phyloP scores from a whole-genome alignment of 2,797 vertebrate genomes.

The Aulostomus chinensis region DNA sequence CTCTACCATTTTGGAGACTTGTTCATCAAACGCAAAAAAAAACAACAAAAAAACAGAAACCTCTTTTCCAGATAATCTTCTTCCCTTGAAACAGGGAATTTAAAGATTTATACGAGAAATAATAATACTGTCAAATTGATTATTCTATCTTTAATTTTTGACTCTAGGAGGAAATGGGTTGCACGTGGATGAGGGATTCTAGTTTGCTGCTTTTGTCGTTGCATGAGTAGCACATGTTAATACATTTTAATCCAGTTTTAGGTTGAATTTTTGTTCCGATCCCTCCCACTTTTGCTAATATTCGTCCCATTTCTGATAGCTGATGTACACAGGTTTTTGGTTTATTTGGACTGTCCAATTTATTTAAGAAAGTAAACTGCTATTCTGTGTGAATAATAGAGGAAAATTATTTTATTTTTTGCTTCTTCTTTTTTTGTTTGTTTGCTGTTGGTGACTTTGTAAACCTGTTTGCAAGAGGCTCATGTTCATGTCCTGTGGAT shows the following conservation, averaged over 20 bases:
- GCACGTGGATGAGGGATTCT: slow-evolving; percentile 38
- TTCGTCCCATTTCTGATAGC: slow-evolving; percentile 60
- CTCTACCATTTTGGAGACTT: slow-evolving; percentile 54
- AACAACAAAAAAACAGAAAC: slow-evolving; percentile 7
- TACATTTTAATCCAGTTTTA: slow-evolving; percentile 63
- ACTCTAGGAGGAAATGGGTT: slow-evolving; percentile 43
- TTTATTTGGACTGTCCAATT: slow-evolving; percentile 60
- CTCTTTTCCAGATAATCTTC: slow-evolving; percentile 46
- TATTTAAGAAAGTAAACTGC: slow-evolving; percentile 71
- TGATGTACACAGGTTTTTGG: slow-evolving; percentile 51
- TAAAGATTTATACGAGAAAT: slow-evolving; percentile 54
- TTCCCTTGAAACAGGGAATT: slow-evolving; percentile 50
- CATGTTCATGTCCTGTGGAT: slow-evolving; percentile 58
- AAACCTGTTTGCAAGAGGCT: slow-evolving; percentile 55
- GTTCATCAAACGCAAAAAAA: slow-evolving; percentile 47
- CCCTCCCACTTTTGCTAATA: slow-evolving; percentile 47
- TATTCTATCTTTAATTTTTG: slow-evolving; percentile 55
- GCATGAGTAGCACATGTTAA: slow-evolving; percentile 66
- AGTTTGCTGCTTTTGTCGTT: slow-evolving; percentile 63
- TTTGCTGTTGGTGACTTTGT: slow-evolving; percentile 63
- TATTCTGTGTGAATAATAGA: slow-evolving; percentile 70
- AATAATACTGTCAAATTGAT: slow-evolving; percentile 26
- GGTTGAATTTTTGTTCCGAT: slow-evolving; percentile 29
- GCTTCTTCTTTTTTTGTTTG: slow-evolving; percentile 26
- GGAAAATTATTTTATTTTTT: slow-evolving; percentile 31